Evolutionary conservation across 2,113 vertebrate genomes (phyloP).

Genomic region (Gasterosteus nipponicus): DNA sequence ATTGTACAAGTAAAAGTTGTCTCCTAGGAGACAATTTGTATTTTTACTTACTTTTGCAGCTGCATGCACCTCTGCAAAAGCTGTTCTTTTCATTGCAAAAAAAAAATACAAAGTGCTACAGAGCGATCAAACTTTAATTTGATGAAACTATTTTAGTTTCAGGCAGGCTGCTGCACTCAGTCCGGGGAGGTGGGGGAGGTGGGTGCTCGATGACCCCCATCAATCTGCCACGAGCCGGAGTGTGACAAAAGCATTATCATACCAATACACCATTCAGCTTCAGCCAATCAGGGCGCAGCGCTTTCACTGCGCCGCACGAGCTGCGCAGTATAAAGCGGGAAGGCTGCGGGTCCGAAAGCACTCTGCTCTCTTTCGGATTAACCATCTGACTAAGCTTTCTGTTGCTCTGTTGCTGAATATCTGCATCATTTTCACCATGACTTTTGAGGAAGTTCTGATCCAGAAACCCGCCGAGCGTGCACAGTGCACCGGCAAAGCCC

Average conservation of each 20-base stretch:
- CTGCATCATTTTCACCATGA: slow-evolving; percentile 73
- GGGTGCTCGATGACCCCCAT: slow-evolving; percentile 69
- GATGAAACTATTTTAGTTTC: slow-evolving; percentile 61
- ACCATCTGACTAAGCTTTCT: slow-evolving; percentile 2
- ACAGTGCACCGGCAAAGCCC: slow-evolving; percentile 86
- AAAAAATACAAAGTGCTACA: neutral
- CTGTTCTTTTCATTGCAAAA: neutral
- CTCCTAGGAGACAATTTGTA: neutral
- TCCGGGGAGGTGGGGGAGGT: slow-evolving; percentile 13
- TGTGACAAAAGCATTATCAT: slow-evolving; percentile 83
- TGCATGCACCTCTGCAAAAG: neutral
- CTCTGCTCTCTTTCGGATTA: slow-evolving; percentile 56
- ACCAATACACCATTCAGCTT: slow-evolving; percentile 71
- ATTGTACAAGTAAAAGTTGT: neutral
- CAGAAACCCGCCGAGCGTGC: slow-evolving; percentile 76
- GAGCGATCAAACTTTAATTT: slow-evolving; percentile 18
- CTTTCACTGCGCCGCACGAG: slow-evolving; percentile 69
- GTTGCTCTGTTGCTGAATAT: slow-evolving; percentile 55
- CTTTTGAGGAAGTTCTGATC: slow-evolving; percentile 78
- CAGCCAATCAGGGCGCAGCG: slow-evolving; percentile 76
- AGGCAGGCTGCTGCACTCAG: slow-evolving; percentile 21
- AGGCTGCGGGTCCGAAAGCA: neutral
- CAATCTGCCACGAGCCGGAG: slow-evolving; percentile 84
- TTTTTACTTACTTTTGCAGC: neutral
- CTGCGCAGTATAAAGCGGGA: slow-evolving; percentile 66